Conservation (phyloP, 2,888 invertebrate genomes). For the Parochlus steinenii region DNA sequence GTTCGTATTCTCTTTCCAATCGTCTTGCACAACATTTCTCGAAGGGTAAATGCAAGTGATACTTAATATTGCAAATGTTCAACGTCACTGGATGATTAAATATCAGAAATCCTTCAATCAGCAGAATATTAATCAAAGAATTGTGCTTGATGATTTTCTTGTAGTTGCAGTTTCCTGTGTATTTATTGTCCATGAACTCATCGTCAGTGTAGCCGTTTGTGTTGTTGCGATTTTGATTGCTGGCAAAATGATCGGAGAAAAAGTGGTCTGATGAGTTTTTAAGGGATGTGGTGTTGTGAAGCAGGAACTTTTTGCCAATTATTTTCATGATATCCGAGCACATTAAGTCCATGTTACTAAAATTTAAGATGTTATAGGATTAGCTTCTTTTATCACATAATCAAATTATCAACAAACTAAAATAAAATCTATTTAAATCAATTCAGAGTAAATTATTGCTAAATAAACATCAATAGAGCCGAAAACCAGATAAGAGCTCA, state of each 20-base stretch:
- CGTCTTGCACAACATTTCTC: slow-evolving; percentile 51
- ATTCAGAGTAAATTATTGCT: too few species aligned
- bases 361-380: too few species aligned
- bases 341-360: slow-evolving; percentile 62
- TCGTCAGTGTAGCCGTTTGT: slow-evolving; percentile 15
- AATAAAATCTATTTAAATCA: too few species aligned
- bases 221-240: slow-evolving; percentile 4
- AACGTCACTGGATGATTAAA: slow-evolving; percentile 50
- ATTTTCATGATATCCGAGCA: slow-evolving; percentile 36
- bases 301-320: slow-evolving; percentile 18
- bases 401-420: too few species aligned
- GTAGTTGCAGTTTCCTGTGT: slow-evolving; percentile 15
- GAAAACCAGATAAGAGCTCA: too few species aligned
- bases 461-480: too few species aligned
- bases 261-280: neutral
- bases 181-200: slow-evolving; percentile 16
- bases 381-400: too few species aligned
- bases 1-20: slow-evolving; percentile 49
- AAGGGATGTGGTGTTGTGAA: slow-evolving; percentile 6
- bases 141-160: slow-evolving; percentile 19
- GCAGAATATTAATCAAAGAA: slow-evolving; percentile 34
- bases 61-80: slow-evolving; percentile 52
- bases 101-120: slow-evolving; percentile 63
- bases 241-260: neutral
- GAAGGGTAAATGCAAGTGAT: slow-evolving; percentile 52